Base-by-base conservation (phyloP, 1,140 invertebrate genomes). In the Zaprionus inermis region DNA sequence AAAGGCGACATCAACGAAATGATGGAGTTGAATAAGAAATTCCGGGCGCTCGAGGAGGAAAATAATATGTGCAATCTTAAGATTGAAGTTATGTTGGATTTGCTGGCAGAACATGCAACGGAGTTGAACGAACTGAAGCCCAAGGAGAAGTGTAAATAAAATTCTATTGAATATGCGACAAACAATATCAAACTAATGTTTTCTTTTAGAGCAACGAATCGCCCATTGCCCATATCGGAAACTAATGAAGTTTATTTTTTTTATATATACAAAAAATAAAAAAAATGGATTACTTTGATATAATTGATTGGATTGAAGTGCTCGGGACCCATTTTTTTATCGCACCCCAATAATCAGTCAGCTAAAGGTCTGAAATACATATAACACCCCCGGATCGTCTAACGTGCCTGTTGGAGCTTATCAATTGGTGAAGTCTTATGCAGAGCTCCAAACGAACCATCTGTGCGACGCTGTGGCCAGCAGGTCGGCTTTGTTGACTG, bases 61-160 rank as follows among this genome's bases (percentile, higher is more conserved):
- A 92, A 91, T 28, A 92, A 92, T 52, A 90, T 92, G 81, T 90
- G 79, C 36, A 81, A 92, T 64, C 54, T 92, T 9, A 92, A 92
- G 52, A 90, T 92, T 34, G 91, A 92, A 54, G 82, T 92, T 5
- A 82, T 92, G 74, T 44, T 92, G 58, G 91, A 92, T 65, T 51
- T 92, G 24, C 28, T 92, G 30, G 90, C 91, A 4, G 91, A 92
- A 55, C 90, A 92, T 61, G 89, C 91, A 6, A 77, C 83, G 0
- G 91, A 92, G 65, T 55, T 91, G 12, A 90, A 90, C 61, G 72
- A 79, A n/a, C 52, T 84, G 9, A 90, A 91, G 55, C 74, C 80
- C 1, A 85, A 81, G 46, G 74, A 90, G 3, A 82, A 91, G 14
- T 88, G 72, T 77, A 32, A 49, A 20, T 24, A 6, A 16, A 6